phyloP scores from a whole-genome alignment of 1,140 invertebrate genomes.

The Musca vetustissima region DNA sequence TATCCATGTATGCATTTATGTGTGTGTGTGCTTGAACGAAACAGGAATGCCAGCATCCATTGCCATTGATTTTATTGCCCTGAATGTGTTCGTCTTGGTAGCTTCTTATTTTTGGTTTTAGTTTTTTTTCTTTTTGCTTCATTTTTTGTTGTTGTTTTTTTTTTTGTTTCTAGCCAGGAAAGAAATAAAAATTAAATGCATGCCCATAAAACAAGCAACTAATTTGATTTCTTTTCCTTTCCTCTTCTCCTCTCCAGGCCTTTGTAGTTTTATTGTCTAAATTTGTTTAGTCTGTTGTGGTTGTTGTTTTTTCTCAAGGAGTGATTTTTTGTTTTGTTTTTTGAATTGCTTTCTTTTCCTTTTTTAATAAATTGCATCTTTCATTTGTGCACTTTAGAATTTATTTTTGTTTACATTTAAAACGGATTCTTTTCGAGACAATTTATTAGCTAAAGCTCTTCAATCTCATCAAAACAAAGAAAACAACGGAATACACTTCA shows the following conservation, averaged over 20 bases:
- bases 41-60: too few relatives aligned
- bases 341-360: background rate
- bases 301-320: background rate
- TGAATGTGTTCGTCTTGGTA: too few relatives aligned
- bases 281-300: conserved; percentile 23
- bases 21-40: background rate
- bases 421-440: too few relatives aligned
- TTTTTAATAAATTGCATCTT: conserved; percentile 15
- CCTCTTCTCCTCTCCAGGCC: background rate
- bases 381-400: conserved; percentile 8
- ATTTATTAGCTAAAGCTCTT: too few relatives aligned
- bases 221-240: conserved; percentile 8
- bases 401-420: too few relatives aligned
- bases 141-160: background rate
- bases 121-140: too few relatives aligned
- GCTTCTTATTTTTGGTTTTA: too few relatives aligned
- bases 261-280: background rate
- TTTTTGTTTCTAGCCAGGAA: background rate
- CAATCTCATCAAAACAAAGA: too few relatives aligned
- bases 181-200: conserved; percentile 16
- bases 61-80: too few relatives aligned
- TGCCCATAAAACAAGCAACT: conserved; percentile 18
- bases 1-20: too few relatives aligned
- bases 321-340: too few relatives aligned
- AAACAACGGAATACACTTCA: too few relatives aligned